Evolutionary conservation across 2,888 invertebrate genomes (phyloP), one percentile per base, ranked within the genome.

Genomic region (Drosophila borborema): DNA sequence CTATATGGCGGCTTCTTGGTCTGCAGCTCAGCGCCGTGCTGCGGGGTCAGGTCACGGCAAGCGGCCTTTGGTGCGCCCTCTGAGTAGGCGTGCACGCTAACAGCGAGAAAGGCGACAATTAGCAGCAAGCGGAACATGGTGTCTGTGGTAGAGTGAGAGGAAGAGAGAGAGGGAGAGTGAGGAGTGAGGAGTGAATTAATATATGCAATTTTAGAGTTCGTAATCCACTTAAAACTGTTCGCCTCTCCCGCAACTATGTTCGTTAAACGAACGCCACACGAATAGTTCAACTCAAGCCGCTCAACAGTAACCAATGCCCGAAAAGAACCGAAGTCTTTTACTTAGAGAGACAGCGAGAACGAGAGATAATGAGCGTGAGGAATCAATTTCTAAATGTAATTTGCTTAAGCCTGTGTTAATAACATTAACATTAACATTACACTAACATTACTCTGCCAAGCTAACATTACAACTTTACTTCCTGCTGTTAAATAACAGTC

Each of bases 41-140:
- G 94, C 0, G 96, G 96, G 9, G 94, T 94, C 94, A 96, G 95
- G 91, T 95, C 95, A n/a, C 91, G 92, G 92, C 96, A 96, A 34
- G 95, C 94, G 46, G 93, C 93, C 28, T 93, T 92, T 0, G 96
- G 96, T 1, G 96, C 96, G 7, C 96, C 96, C 2, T 94, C 93
- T 3, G 95, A 95, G 91, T 95, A 95, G 51, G 90, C 90, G 62
- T 88, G 80, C 3, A 81, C 92, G 23, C 92, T 86, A 55, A 89
- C 82, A 60, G 89, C 86, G 64, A 92, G 67, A 34, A 88, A 86
- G 46, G 83, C 86, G 51, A 84, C 51, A 46, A 92, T 65, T 6
- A 90, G 48, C 38, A 92, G 60, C 67, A 85, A 81, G 64, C 90
- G 91, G 69, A 90, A 82, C 92, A 92, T 92, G 40, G 71, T 77